Evolutionary conservation across 2,797 vertebrate genomes (phyloP), one percentile per base, ranked within the genome.

Genomic region (Sardinella longiceps): DNA sequence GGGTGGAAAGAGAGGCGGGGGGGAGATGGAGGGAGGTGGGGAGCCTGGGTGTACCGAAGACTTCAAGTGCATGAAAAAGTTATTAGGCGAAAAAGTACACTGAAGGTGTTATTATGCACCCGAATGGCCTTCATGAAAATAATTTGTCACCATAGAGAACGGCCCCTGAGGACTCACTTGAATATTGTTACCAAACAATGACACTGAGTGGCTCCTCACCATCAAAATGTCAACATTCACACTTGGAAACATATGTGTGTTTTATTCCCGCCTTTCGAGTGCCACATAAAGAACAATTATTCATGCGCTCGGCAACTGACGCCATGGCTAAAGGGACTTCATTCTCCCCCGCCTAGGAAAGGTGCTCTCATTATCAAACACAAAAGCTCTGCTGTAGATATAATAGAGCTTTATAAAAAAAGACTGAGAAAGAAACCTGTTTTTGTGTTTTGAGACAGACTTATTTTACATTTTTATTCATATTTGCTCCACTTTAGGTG

Each of bases 31-130:
- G 33, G 70, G 14, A 9, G 66, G 14, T 15, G 37, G 33, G 11
- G 66, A 0, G 4, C n/a, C 56, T 60, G 70, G 20, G 70, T 77
- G 1, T 18, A 30, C 70, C 70, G 83, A 83, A 88, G 87, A 90
- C 87, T 91, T 88, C 85, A 87, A 90, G 85, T 85, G 82, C 80
- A 82, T 58, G n/a, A 88, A 86, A 89, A 90, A 91, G 89, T 91
- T 91, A 89, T 95, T 96, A 96, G 95, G 96, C 94, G 95, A 96
- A 95, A 96, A 96, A 97, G 96, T 96, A 95, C 95, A 95, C 95
- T 95, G 96, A 96, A 96, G 96, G 95, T 96, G 95, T 96, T 96
- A 91, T 91, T 90, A 90, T 90, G 86, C 85, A 85, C 83, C 87
- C 87, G 85, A 91, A 90, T 91, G 89, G 86, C 90, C 89, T 91